A percentile compares a stretch with the other conserved stretches of the same genome.
Conservation (phyloP, 2,888 invertebrate genomes). For the Augiades crinisus region DNA sequence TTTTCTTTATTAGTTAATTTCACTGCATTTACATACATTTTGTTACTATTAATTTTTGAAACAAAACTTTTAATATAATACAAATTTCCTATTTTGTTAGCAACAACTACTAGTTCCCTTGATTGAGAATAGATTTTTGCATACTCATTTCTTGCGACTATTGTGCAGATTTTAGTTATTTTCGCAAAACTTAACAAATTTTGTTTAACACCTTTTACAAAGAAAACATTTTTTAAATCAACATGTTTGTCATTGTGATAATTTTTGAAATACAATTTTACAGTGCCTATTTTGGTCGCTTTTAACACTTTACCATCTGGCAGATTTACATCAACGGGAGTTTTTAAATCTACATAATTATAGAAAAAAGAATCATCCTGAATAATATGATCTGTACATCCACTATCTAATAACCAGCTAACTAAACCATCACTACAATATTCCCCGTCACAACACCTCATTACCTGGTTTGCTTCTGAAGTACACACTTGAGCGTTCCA, state of each 20-base stretch:
- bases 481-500: slow-evolving; percentile 33
- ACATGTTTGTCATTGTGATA: slow-evolving; percentile 28
- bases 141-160: too few relatives aligned
- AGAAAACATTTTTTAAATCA: slow-evolving; percentile 32
- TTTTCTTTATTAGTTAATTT: slow-evolving; percentile 17
- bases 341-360: slow-evolving; percentile 1
- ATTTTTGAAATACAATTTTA: slow-evolving; percentile 29
- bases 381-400: slow-evolving; percentile 30
- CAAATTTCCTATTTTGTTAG: too few relatives aligned
- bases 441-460: slow-evolving; percentile 14
- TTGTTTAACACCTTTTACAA: slow-evolving; percentile 25
- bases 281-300: slow-evolving; percentile 20
- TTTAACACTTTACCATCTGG: slow-evolving; percentile 18
- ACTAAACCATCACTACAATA: slow-evolving; percentile 31
- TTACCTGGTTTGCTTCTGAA: slow-evolving; percentile 31
- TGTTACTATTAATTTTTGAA: slow-evolving; percentile 28
- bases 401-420: slow-evolving; percentile 36
- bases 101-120: too few relatives aligned
- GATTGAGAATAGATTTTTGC: too few relatives aligned
- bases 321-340: slow-evolving; percentile 15
- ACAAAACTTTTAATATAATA: slow-evolving; percentile 23
- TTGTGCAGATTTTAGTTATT: slow-evolving; percentile 23
- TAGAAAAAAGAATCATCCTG: slow-evolving; percentile 8
- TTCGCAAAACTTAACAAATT: slow-evolving; percentile 36
- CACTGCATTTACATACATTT: slow-evolving; percentile 23